A percentile compares a stretch with the other conserved stretches of the same genome.
Evolutionary conservation across 2,888 invertebrate species (phyloP).

Genomic region (Trichopria drosophilae): DNA sequence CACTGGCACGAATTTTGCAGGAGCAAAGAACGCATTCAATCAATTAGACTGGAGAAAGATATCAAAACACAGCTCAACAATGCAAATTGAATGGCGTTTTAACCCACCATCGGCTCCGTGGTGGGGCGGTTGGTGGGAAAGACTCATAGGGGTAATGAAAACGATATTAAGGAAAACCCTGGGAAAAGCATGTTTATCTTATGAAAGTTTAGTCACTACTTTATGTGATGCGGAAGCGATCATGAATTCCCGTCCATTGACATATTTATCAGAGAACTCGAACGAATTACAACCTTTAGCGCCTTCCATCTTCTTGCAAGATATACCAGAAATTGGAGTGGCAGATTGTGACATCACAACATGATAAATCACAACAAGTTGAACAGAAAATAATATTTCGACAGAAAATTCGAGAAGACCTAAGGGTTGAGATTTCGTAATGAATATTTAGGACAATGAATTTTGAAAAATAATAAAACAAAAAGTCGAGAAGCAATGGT

Average conservation of each 20-base stretch:
- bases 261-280: conserved; percentile 32
- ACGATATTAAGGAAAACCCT: conserved; percentile 46
- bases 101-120: conserved; percentile 53
- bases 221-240: conserved; percentile 45
- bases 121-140: conserved; percentile 58
- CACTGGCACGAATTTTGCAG: conserved; percentile 50
- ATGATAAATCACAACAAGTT: conserved; percentile 9
- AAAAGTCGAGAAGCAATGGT: background rate
- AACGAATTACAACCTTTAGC: conserved; percentile 34
- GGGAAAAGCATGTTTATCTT: conserved; percentile 41
- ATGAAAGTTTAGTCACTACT: conserved; percentile 41
- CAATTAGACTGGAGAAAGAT: conserved; percentile 39
- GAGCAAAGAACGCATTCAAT: conserved; percentile 35
- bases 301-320: conserved; percentile 31
- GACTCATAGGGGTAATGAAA: conserved; percentile 52
- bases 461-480: no score
- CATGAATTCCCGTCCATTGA: conserved; percentile 49
- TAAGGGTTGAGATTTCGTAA: conserved; percentile 20
- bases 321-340: conserved; percentile 15
- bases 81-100: conserved; percentile 43
- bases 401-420: conserved; percentile 12
- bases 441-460: conserved; percentile 23
- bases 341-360: no score
- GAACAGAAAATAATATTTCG: conserved; percentile 10
- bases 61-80: conserved; percentile 12